These are phyloP conservation scores for Uloborus plumipes DNA, from an alignment of 2,888 invertebrate species.

Conservation along the genomic window DNA sequence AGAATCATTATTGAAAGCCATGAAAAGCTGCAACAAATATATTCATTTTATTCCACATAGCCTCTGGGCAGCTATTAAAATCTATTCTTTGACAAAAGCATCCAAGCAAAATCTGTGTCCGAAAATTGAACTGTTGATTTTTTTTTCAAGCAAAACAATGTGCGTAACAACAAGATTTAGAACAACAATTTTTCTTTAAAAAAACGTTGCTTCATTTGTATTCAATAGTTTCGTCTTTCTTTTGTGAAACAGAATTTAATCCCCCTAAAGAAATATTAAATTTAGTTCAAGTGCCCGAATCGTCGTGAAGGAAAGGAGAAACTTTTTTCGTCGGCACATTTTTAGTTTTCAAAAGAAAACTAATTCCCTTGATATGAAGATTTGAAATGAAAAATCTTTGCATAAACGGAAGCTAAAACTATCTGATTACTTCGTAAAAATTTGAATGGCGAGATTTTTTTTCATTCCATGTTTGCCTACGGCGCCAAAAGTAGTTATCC, in stretches of 20 bases:
- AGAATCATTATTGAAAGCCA: too few relatives aligned
- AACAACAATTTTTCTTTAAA: conserved; percentile 13
- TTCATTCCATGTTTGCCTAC: conserved; percentile 48
- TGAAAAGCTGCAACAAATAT: too few relatives aligned
- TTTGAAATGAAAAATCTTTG: conserved; percentile 51
- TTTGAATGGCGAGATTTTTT: conserved; percentile 53
- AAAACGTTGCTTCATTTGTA: conserved; percentile 18
- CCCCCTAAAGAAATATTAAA: conserved; percentile 57
- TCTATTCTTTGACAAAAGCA: too few relatives aligned
- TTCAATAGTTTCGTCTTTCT: conserved; percentile 29
- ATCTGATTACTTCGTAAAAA: conserved; percentile 60
- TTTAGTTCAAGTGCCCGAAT: conserved; percentile 50
- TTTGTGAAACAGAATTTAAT: conserved; percentile 44
- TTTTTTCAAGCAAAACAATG: too few relatives aligned
- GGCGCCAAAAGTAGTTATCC: conserved; percentile 33
- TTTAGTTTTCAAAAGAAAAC: conserved; percentile 42
- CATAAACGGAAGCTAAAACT: conserved; percentile 59
- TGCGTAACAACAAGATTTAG: too few relatives aligned
- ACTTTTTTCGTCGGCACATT: conserved; percentile 22
- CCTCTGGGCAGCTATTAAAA: too few relatives aligned
- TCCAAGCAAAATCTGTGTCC: too few relatives aligned
- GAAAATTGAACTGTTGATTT: too few relatives aligned
- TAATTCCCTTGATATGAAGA: conserved; percentile 53
- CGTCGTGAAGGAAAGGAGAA: conserved; percentile 22
- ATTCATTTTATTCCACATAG: too few relatives aligned